Evolutionary conservation across 2,113 vertebrate genomes (phyloP), one percentile per base, ranked within the genome.

Genomic region (Myotis davidii): DNA sequence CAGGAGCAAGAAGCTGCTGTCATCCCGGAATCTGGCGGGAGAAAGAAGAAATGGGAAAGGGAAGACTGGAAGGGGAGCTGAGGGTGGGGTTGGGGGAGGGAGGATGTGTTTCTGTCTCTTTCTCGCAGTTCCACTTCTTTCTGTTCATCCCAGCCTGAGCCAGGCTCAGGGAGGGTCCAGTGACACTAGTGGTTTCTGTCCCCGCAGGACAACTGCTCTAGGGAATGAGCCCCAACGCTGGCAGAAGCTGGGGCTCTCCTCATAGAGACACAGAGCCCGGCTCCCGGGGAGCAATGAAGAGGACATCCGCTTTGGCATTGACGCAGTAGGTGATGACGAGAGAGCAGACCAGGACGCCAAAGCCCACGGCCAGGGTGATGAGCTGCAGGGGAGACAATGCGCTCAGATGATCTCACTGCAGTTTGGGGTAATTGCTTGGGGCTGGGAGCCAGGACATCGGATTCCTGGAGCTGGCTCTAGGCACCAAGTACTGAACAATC

Each of bases 241-340:
- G 69, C 65, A 69, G 83, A 34, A 69, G 74, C 65, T n/a, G 74
- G 67, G 20, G 69, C 89, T 67, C 81, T 42, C 85, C 42, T 99
- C 98, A 99, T 98, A 99, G 99, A 92, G 99, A 98, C 97, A 99
- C 98, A 0, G 96, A 96, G 76, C 98, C 97, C 0, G 99, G 97
- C 77, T 99, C 99, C 77, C 98, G 98, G 0, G 98, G 97, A 37
- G 97, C 79, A 83, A 98, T 98, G 96, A 99, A 99, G 6, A 99
- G 98, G 2, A 99, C 96, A 2, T 99, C 98, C 0, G 99, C 99
- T 98, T 99, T 99, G 76, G 99, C 98, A 61, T 99, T 99, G 98
- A 99, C 96, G 78, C 99, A 97, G 95, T 99, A 99, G 0, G 99
- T 99, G 96, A 99, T 89, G 20, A 99, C 23, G 14, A 99, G 98